Evolutionary conservation across 2,797 vertebrate species (phyloP), one percentile per base, ranked within the genome.

Genomic region (Etheostoma nigrum): DNA sequence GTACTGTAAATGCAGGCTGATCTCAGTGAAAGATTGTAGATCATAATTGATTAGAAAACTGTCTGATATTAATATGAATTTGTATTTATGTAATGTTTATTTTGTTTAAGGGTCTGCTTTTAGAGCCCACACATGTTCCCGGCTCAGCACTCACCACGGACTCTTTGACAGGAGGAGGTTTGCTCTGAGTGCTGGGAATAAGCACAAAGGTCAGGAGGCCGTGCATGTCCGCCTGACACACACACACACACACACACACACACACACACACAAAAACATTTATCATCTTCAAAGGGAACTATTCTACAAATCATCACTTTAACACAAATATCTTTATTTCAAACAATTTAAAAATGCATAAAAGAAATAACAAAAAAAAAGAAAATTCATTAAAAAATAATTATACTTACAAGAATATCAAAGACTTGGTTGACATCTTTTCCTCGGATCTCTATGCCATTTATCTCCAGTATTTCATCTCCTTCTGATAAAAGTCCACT

Each of bases 401-500:
- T 2, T 4, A 45, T 25, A 82, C 96, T 95, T 82, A 99, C 98
- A 92, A 99, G 90, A 79, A 99, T 96, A 84, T 99, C 98, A 88
- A 99, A 99, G 83, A 99, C 98, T 78, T 99, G 97, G 91, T 99
- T 99, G 91, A 99, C 98, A 54, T 99, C 98, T 89, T 99, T 99
- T 23, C 98, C 98, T 77, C 98, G 93, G 83, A 99, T 99, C 89
- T 98, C 97, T 18, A 97, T 95, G 65, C 97, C 96, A 21, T 99
- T 99, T 72, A 99, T 98, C 89, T 99, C 97, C 74, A 99, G 85
- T 88, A 99, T 97, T 92, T 99, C 98, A 9, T 99, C 98, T 52
- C 98, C 98, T 93, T 99, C 98, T 2, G 97, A 96, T 23, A 99
- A 89, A 6, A 99, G 94, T 33, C 97, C 97, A 59, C 98, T 99